These are phyloP conservation scores for Parnassius glacialis DNA, from an alignment of 2,888 invertebrate species.

Conservation along the genomic window DNA sequence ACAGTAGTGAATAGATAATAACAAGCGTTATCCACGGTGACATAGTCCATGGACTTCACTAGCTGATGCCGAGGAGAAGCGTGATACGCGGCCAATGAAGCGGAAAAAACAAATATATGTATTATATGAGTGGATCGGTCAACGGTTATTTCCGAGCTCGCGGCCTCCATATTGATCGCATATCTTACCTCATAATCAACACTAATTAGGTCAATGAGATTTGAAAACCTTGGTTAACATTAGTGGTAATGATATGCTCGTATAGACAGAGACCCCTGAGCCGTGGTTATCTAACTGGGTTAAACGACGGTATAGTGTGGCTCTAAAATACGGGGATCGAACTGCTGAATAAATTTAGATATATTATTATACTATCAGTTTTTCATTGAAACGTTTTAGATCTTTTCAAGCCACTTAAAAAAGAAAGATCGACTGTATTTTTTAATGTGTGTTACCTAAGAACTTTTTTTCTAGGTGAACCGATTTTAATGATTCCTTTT, in stretches of 20 bases:
- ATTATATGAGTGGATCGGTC: neutral
- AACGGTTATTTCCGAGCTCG: neutral
- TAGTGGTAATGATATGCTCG: constrained; percentile 29
- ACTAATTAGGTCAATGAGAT: constrained; percentile 67
- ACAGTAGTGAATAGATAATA: no score
- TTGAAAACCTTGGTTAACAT: constrained; percentile 54
- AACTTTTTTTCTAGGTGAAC: no score
- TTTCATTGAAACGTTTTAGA: neutral
- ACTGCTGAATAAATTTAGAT: neutral
- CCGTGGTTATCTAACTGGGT: constrained; percentile 67
- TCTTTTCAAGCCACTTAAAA: no score
- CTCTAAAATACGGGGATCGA: neutral
- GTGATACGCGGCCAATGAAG: neutral
- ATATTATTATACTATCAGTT: neutral
- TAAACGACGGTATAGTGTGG: constrained; percentile 42
- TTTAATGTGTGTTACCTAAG: no score
- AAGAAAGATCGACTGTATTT: no score
- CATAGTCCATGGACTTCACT: no score
- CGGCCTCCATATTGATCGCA: constrained; percentile 17
- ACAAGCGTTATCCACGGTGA: no score
- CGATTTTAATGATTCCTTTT: no score
- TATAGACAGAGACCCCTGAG: constrained; percentile 22
- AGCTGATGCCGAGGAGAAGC: no score
- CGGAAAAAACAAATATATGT: neutral
- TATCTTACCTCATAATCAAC: constrained; percentile 42